A percentile compares a stretch with the other conserved stretches of the same genome.
Conservation (phyloP, 2,113 vertebrate species). For the Heterochromis multidens region DNA sequence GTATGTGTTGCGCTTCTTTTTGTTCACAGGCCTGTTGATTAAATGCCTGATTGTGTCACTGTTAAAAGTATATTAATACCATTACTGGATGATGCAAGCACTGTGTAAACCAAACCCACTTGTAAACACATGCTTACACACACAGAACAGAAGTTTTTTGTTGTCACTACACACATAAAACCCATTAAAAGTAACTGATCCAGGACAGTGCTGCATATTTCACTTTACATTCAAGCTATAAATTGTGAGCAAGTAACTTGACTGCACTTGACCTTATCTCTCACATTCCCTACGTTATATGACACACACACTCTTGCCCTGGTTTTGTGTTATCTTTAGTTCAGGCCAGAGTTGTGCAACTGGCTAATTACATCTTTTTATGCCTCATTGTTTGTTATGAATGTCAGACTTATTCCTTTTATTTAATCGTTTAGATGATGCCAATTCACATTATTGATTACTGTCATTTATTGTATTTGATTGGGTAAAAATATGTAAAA, state of each 20-base stretch:
- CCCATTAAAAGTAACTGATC: neutral
- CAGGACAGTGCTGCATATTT: neutral
- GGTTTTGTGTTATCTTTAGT: slow-evolving; percentile 9
- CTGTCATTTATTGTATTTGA: neutral
- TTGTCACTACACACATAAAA: neutral
- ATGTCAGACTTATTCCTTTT: neutral
- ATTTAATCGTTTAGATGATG: neutral
- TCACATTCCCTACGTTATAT: slow-evolving; percentile 1
- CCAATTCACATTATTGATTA: neutral
- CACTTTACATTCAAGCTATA: slow-evolving; percentile 16
- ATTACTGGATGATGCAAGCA: neutral
- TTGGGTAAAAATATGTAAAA: neutral
- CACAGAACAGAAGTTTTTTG: neutral
- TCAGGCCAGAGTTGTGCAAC: slow-evolving; percentile 10
- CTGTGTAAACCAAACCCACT: neutral
- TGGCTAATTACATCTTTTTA: slow-evolving; percentile 1
- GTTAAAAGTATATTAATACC: neutral
- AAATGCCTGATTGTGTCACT: neutral
- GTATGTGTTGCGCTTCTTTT: too few species aligned
- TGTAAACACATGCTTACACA: neutral
- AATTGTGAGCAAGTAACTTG: slow-evolving; percentile 12
- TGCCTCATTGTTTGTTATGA: neutral
- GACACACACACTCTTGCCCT: neutral
- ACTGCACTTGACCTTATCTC: slow-evolving; percentile 47
- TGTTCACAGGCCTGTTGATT: neutral